Conservation (phyloP, 2,797 vertebrate species). For the Huso huso region DNA sequence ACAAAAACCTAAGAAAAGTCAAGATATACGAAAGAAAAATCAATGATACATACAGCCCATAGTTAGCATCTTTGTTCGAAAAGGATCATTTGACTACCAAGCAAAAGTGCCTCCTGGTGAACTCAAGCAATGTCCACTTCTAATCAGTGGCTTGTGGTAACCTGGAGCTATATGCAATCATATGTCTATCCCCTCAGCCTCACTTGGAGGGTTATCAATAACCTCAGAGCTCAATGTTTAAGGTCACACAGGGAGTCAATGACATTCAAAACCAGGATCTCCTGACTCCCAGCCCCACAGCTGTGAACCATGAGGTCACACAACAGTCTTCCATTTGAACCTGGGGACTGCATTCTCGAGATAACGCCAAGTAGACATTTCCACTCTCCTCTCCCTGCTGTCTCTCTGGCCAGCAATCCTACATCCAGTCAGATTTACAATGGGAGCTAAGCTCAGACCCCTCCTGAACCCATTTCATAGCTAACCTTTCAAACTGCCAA, state of each 20-base stretch:
- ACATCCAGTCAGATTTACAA: conserved; percentile 12
- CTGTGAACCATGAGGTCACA: conserved; percentile 17
- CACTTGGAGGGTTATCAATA: conserved; percentile 12
- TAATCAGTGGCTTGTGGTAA: conserved; percentile 13
- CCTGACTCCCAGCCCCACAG: conserved; percentile 24
- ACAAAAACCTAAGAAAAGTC: no score
- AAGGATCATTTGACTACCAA: no score
- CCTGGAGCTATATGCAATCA: conserved; percentile 11
- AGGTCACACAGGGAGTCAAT: conserved; percentile 58
- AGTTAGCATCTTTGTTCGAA: no score
- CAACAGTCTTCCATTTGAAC: conserved; percentile 18
- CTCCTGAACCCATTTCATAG: conserved; percentile 26
- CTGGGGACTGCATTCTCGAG: conserved; percentile 18
- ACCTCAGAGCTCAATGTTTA: conserved; percentile 31
- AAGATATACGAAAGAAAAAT: no score
- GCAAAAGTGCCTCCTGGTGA: no score
- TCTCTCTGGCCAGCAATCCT: conserved; percentile 6
- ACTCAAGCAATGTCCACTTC: conserved; percentile 8
- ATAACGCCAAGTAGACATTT: conserved; percentile 18
- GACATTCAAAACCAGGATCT: conserved; percentile 53
- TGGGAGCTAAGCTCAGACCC: conserved; percentile 17
- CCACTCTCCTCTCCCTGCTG: background rate
- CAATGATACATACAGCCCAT: no score
- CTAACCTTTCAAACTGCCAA: conserved; percentile 35
- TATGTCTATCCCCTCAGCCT: conserved; percentile 36